These are phyloP conservation scores for Coregonus ussuriensis DNA, from an alignment of 2,797 vertebrate species.

Conservation along the genomic window DNA sequence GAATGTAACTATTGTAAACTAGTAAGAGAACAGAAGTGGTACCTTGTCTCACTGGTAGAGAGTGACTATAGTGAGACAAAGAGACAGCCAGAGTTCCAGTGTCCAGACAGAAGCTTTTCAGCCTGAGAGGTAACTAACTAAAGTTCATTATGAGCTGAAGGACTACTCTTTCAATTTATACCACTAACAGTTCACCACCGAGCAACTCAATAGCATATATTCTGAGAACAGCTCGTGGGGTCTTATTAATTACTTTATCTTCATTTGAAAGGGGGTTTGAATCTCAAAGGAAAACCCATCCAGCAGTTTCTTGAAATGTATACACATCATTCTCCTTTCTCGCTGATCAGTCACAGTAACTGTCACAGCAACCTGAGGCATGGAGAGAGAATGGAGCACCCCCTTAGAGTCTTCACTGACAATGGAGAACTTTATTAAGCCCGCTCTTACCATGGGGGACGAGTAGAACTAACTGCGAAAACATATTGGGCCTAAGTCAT, in stretches of 20 bases:
- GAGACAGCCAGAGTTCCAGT: constrained; percentile 11
- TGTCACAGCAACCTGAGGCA: constrained; percentile 57
- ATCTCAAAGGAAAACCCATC: constrained; percentile 61
- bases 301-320: constrained; percentile 56
- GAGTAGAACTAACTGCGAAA: constrained; percentile 52
- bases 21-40: too few species aligned
- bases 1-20: too few species aligned
- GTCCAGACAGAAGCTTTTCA: constrained; percentile 32
- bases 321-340: constrained; percentile 43
- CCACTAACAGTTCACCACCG: constrained; percentile 45
- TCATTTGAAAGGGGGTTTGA: constrained; percentile 58
- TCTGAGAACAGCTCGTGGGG: constrained; percentile 58
- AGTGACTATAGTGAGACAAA: constrained; percentile 33
- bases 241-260: constrained; percentile 65
- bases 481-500: constrained; percentile 39
- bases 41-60: background rate
- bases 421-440: constrained; percentile 56
- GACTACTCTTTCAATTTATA: constrained; percentile 58
- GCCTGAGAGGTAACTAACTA: background rate
- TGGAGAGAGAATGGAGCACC: constrained; percentile 47
- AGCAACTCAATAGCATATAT: constrained; percentile 52
- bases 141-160: background rate
- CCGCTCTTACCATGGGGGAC: constrained; percentile 44
- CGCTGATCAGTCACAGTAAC: constrained; percentile 25
- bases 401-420: constrained; percentile 40